Evolutionary conservation across 2,797 vertebrate genomes (phyloP), one percentile per base, ranked within the genome.

Genomic region (Halcyon smyrnensis): DNA sequence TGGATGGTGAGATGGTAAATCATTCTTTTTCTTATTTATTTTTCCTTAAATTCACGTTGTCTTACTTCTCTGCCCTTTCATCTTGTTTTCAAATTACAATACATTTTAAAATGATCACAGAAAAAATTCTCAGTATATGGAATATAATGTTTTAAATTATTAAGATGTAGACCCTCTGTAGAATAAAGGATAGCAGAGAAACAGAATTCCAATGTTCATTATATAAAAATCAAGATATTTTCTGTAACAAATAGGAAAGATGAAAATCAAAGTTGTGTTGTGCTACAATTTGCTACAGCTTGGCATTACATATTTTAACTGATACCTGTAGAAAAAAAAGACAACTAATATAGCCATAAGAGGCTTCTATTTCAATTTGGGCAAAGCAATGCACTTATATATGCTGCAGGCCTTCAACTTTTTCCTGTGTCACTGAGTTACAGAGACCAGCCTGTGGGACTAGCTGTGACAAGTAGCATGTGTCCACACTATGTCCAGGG

Each of bases 301-400:
- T 71, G 8, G 10, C 4, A 45, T 46, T 56, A 36, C 2, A 8
- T 53, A 27, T 45, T 82, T 79, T 32, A 77, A 73, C 8, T 2
- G 3, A 25, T 4, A 82, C 1, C 1, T 19, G 3, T 6, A 59
- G 32, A 50, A 37, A 62, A 62, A 64, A 64, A 12, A 34, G 1
- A 32, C n/a, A 46, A 14, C 32, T 50, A 15, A 46, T 37, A 3
- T 2, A 70, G 30, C 9, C 19, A 15, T 37, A 59, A 67, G 50
- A 64, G 9, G 7, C 3, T 84, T 51, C 23, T 6, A 13, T 24
- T 63, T 63, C 27, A 28, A 50, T 34, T 36, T 63, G 28, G 28
- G 19, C 13, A 71, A 70, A 74, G 41, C 11, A 32, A 30, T 15
- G 8, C 8, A 20, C 12, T 45, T 17, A 0, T 1, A 4, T 6